These are phyloP conservation scores for Nowickia ferox DNA, from an alignment of 2,888 invertebrate genomes.

Conservation along the genomic window DNA sequence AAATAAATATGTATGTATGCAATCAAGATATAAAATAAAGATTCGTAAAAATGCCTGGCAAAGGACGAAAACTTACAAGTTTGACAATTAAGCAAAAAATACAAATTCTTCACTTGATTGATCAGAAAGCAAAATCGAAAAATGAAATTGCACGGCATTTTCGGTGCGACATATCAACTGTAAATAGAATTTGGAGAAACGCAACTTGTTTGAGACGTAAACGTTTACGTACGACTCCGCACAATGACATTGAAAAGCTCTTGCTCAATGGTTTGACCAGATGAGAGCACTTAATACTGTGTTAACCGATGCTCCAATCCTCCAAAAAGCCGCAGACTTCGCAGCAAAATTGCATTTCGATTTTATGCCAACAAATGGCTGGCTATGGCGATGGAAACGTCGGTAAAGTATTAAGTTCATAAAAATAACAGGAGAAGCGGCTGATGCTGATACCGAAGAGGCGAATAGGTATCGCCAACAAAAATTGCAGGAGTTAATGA, in stretches of 20 bases:
- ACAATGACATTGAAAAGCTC: slow-evolving; percentile 45
- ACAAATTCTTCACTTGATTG: slow-evolving; percentile 47
- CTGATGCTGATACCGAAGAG: slow-evolving; percentile 43
- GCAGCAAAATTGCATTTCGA: no score
- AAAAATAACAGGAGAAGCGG: slow-evolving; percentile 51
- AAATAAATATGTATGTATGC: slow-evolving; percentile 25
- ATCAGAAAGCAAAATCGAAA: slow-evolving; percentile 47
- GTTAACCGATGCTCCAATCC: slow-evolving; percentile 51
- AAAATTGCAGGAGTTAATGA: slow-evolving; percentile 48
- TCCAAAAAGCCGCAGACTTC: slow-evolving; percentile 61
- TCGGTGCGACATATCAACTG: slow-evolving; percentile 49
- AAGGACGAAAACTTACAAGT: slow-evolving; percentile 46
- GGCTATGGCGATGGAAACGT: slow-evolving; percentile 31
- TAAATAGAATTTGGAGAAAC: slow-evolving; percentile 53
- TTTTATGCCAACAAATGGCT: no score
- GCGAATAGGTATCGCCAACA: slow-evolving; percentile 30
- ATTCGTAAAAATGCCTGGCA: slow-evolving; percentile 40
- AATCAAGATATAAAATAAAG: slow-evolving; percentile 22
- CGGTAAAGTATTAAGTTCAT: slow-evolving; percentile 44
- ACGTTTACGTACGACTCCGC: slow-evolving; percentile 41
- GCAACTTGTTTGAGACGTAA: slow-evolving; percentile 35
- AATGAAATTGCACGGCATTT: slow-evolving; percentile 29
- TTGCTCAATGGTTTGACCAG: no score
- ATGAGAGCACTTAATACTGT: slow-evolving; percentile 28
- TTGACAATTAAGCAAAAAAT: slow-evolving; percentile 53